A percentile compares a stretch with the other conserved stretches of the same genome.
These are phyloP conservation scores for Lytechinus pictus DNA, from an alignment of 35 echinoderm and acorn worm species.

Conservation along the genomic window DNA sequence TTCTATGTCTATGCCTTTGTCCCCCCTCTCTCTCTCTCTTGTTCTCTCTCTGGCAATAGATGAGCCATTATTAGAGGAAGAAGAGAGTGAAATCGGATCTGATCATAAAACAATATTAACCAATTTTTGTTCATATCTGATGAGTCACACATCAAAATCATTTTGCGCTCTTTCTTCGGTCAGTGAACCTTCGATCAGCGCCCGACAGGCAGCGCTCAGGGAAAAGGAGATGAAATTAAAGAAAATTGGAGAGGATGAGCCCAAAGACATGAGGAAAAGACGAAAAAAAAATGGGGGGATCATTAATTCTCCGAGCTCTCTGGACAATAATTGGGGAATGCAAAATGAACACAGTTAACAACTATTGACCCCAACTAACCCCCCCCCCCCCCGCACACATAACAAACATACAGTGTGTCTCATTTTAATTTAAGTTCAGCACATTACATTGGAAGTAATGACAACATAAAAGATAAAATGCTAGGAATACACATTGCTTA, in stretches of 20 bases:
- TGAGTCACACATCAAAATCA: constrained; percentile 10
- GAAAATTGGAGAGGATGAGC: neutral
- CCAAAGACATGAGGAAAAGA: neutral
- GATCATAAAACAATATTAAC: neutral
- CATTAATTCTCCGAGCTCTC: no score
- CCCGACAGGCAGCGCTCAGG: neutral
- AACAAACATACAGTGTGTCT: no score
- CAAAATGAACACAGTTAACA: no score
- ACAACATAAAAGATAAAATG: no score
- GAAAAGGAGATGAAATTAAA: neutral
- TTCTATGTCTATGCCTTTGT: no score
- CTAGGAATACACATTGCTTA: no score
- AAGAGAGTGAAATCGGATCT: neutral
- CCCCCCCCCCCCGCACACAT: no score
- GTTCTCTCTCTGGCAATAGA: neutral
- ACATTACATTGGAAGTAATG: no score
- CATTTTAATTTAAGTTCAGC: no score
- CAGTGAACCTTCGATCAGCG: neutral
- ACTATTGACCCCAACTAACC: no score
- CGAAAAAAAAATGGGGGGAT: neutral
- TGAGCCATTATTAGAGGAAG: neutral
- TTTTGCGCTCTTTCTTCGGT: neutral
- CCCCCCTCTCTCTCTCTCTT: no score
- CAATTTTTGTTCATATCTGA: neutral
- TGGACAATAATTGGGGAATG: no score